Base-by-base conservation (phyloP, 2,113 vertebrate species). In the Petrocephalus microphthalmus region DNA sequence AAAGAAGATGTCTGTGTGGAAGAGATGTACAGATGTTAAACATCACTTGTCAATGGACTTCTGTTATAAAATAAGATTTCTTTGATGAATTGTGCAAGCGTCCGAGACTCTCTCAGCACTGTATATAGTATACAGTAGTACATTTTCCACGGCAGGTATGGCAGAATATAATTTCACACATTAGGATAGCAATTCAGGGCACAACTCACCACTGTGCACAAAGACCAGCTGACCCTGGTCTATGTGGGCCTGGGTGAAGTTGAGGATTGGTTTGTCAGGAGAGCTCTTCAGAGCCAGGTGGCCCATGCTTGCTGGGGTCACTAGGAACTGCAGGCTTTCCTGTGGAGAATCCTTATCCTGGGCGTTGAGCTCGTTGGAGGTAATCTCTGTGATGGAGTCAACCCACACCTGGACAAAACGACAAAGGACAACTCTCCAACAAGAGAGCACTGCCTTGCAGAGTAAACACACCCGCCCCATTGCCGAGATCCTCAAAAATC, bases 161-260 rank as follows among this genome's bases (percentile, higher is more conserved):
- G 8, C 60, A 67, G 60, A 67, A 67, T 67, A n/a, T 67, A 67
- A 29, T 67, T 67, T 13, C 60, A 19, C 42, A 83, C 37, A 3
- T 49, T 47, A 22, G n/a, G n/a, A n/a, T n/a, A n/a, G n/a, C n/a
- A n/a, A n/a, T n/a, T n/a, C n/a, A n/a, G 56, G 22, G 49, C 51
- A 45, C 8, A 10, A 90, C 94, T 90, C 94, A 98, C 97, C 96
- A 78, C 90, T 94, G 89, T 99, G 97, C 33, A 96, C 94, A 91
- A 98, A 98, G 33, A 98, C 92, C 42, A 99, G 94, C 84, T 96
- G 96, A 0, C 95, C 94, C 84, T 96, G 93, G 49, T 95, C 94
- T 88, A 98, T 95, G 90, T 97, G 95, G 57, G 93, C 91, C 93
- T 98, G 97, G 3, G 96, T 98, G 93, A 99, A 98, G 95, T 95